Percentiles rank a stretch among this genome's conserved stretches.
phyloP scores from a whole-genome alignment of 1,140 invertebrate genomes.

The Triops longicaudatus region DNA sequence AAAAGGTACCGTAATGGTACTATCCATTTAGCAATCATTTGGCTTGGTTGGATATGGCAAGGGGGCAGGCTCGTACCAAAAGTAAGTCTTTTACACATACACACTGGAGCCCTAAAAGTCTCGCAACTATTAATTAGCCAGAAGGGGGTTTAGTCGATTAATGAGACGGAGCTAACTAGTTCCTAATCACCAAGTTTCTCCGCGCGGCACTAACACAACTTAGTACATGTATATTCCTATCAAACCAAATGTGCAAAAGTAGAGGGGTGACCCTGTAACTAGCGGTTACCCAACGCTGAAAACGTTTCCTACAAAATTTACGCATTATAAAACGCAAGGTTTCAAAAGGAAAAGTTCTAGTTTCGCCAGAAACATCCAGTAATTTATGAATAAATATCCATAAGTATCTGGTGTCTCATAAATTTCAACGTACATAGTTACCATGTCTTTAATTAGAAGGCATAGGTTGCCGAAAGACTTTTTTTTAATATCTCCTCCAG shows the following conservation, averaged over 20 bases:
- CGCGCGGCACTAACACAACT: neutral
- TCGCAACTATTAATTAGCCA: neutral
- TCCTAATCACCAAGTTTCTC: neutral
- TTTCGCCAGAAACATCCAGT: neutral
- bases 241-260: neutral
- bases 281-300: neutral
- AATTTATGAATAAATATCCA: neutral
- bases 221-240: neutral
- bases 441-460: neutral
- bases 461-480: neutral
- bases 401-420: neutral
- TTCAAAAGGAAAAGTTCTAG: neutral
- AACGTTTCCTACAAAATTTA: no score
- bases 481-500: neutral
- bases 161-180: neutral
- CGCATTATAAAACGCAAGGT: no score
- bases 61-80: neutral
- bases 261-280: neutral
- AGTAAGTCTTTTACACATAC: neutral
- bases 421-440: neutral
- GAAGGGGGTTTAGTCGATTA: neutral
- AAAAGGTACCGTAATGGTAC: neutral
- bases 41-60: neutral
- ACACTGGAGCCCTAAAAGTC: neutral
- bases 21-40: conserved; percentile 6